These are phyloP conservation scores for Amyelois transitella DNA, from an alignment of 1,140 invertebrate species.

Conservation along the genomic window DNA sequence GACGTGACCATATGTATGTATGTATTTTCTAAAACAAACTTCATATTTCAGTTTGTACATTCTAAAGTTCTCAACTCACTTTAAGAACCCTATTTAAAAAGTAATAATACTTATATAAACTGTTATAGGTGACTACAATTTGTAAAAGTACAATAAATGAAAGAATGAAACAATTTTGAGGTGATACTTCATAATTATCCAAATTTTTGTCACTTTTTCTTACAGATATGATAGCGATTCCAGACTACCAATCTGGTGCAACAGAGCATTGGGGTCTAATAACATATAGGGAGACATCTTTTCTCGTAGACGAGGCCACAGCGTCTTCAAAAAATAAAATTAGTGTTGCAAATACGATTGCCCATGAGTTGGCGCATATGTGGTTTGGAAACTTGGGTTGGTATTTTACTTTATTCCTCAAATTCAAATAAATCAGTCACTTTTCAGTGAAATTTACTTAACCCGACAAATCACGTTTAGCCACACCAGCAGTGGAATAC, in stretches of 20 bases:
- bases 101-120: no score
- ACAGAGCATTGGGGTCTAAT: slow-evolving; percentile 97
- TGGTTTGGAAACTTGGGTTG: slow-evolving; percentile 92
- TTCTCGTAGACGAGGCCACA: slow-evolving; percentile 82
- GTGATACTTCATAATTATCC: no score
- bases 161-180: no score
- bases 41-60: no score
- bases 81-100: no score
- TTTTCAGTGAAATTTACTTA: not conserved
- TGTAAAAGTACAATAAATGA: no score
- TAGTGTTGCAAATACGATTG: slow-evolving; percentile 85
- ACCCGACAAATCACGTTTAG: not conserved
- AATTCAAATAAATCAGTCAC: slow-evolving; percentile 4
- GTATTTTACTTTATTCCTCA: slow-evolving; percentile 4
- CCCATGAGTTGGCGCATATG: slow-evolving; percentile 95
- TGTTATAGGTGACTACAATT: no score
- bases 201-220: slow-evolving; percentile 29
- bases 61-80: no score
- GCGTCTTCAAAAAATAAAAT: slow-evolving; percentile 86
- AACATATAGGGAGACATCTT: slow-evolving; percentile 87
- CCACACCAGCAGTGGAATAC: no score
- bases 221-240: slow-evolving; percentile 93
- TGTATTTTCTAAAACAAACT: no score
- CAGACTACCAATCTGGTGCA: slow-evolving; percentile 95
- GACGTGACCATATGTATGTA: no score